Evolutionary conservation across 2,888 invertebrate species (phyloP).

Genomic region (Erpobdella octoculata): DNA sequence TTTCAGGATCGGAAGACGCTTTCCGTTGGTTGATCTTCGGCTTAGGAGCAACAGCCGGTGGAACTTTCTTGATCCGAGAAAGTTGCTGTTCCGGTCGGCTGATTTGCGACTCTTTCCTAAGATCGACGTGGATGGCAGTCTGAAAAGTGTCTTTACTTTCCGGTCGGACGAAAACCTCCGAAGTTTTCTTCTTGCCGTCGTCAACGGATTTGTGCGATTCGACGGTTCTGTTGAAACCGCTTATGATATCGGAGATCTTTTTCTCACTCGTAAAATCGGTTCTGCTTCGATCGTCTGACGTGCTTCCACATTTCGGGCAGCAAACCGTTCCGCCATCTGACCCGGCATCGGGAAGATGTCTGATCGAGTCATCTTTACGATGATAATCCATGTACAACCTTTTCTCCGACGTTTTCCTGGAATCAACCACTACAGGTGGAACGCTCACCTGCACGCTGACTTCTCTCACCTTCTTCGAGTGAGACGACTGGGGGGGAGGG

Average conservation of each 20-base stretch:
- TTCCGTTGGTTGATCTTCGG: not conserved
- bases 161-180: too few species aligned
- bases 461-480: not conserved
- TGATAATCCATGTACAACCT: not conserved
- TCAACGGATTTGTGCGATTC: not conserved
- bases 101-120: conserved; percentile 2
- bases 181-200: not conserved
- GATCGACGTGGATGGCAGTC: too few species aligned
- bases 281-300: not conserved
- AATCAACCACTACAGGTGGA: too few species aligned
- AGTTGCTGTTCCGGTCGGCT: too few species aligned
- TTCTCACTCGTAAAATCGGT: not conserved
- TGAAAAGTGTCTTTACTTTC: too few species aligned
- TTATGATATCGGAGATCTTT: not conserved
- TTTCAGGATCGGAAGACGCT: conserved; percentile 6
- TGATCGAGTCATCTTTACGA: not conserved
- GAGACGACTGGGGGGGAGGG: not conserved
- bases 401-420: not conserved
- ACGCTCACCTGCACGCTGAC: not conserved
- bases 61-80: not conserved
- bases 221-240: not conserved
- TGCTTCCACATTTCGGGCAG: not conserved
- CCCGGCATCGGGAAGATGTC: not conserved
- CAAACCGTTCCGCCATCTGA: not conserved
- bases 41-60: conserved; percentile 10